phyloP scores from a whole-genome alignment of 1,140 invertebrate genomes.

The Aphaenogaster floridana region DNA sequence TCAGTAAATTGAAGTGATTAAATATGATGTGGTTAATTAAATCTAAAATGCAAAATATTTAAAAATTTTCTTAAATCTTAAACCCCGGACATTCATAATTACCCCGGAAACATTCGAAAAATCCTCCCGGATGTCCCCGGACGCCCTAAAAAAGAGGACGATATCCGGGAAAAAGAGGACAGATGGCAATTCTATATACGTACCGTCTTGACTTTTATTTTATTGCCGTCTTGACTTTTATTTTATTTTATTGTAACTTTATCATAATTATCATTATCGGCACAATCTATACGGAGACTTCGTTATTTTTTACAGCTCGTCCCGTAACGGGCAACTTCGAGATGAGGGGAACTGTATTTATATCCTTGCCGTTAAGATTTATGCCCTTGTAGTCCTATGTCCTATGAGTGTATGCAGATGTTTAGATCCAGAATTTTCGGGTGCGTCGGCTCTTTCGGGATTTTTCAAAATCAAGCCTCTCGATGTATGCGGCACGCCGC shows the following conservation, averaged over 20 bases:
- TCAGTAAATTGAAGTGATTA: too few species aligned
- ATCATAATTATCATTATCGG: conserved; percentile 13
- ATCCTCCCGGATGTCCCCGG: too few species aligned
- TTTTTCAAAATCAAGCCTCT: conserved; percentile 21
- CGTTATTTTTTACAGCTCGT: neutral
- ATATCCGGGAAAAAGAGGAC: too few species aligned
- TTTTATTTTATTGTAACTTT: neutral
- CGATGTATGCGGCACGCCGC: neutral
- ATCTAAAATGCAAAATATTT: too few species aligned
- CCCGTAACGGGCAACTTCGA: conserved; percentile 1
- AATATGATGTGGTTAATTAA: too few species aligned
- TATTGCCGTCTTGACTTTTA: neutral
- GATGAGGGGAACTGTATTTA: conserved; percentile 26
- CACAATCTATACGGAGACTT: neutral
- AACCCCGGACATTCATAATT: too few species aligned
- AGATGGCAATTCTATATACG: too few species aligned
- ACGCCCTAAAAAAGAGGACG: too few species aligned
- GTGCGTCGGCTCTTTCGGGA: neutral
- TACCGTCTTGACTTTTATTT: neutral
- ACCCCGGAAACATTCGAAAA: too few species aligned
- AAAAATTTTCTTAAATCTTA: too few species aligned
- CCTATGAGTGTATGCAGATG: neutral
- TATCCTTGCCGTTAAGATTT: neutral
- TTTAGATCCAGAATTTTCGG: neutral
- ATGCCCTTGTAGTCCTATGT: neutral